Base-by-base conservation (phyloP, 2,113 vertebrate genomes). In the Ahaetulla prasina region DNA sequence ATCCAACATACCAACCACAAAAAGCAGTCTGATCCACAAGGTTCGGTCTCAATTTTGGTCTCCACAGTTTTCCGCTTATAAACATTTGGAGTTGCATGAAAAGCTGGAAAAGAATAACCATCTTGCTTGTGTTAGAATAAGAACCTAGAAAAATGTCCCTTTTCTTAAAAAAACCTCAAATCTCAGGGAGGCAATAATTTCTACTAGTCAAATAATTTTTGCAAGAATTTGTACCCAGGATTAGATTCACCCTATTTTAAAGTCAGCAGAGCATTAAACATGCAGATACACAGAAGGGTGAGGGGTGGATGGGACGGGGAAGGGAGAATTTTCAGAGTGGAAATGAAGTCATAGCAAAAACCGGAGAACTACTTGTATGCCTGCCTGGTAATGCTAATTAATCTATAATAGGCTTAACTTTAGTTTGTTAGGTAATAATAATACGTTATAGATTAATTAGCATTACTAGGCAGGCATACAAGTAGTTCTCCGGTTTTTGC, bases 11-110 rank as follows among this genome's bases (percentile, higher is more conserved):
- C 99, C 99, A 99, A 98, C 96, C 98, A 97, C 95, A 99, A 97
- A 96, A 99, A 99, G 96, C 99, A 99, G 96, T 99, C 98, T n/a
- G 96, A 94, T 11, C 99, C 99, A 45, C 99, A 99, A 0, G 99
- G 99, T 14, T 99, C 99, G 5, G 98, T 98, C 96, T 99, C 99
- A 57, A 99, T 98, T 96, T 98, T 99, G 96, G 99, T 99, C 97
- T 99, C 99, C 96, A 98, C 98, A 94, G 97, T 99, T 96, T 99
- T 99, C 97, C 99, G 98, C 97, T 99, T 99, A 97, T 99, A 99
- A 95, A 99, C 98, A 93, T 99, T 99, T 94, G 99, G 98, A 88
- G 99, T 98, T 63, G 99, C 98, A 86, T 99, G 99, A 96, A 99
- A 99, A 94, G 99, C 99, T 99, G 96, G 8, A 97, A 94, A 96